A percentile compares a stretch with the other conserved stretches of the same genome.
Conservation (phyloP, 2,888 invertebrate species). For the Patella caerulea region DNA sequence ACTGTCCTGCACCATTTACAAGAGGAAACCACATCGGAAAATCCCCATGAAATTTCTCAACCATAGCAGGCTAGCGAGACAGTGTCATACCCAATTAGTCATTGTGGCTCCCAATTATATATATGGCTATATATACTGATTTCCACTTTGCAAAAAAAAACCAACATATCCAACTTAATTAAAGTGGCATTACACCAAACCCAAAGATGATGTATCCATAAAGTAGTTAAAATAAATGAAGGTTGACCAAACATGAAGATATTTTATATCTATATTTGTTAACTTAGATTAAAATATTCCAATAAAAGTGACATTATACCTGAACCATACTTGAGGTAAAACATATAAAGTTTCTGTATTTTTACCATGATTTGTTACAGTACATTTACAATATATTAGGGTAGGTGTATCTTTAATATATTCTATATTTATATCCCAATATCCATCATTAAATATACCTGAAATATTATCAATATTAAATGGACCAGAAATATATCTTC, state of each 20-base stretch:
- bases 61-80: too few relatives aligned
- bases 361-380: constrained; percentile 56
- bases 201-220: too few relatives aligned
- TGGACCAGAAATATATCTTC: neutral
- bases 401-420: constrained; percentile 60
- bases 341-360: constrained; percentile 49
- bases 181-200: too few relatives aligned
- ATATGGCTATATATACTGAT: too few relatives aligned
- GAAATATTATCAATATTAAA: constrained; percentile 11
- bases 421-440: constrained; percentile 67
- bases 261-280: constrained; percentile 29
- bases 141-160: too few relatives aligned
- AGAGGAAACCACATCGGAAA: too few relatives aligned
- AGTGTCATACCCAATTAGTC: too few relatives aligned
- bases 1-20: too few relatives aligned
- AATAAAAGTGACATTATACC: constrained; percentile 37
- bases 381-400: constrained; percentile 57
- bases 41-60: too few relatives aligned
- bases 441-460: constrained; percentile 61
- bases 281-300: constrained; percentile 30
- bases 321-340: constrained; percentile 66
- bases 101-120: too few relatives aligned
- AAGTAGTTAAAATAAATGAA: too few relatives aligned
- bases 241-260: constrained; percentile 21
- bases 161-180: neutral